These are phyloP conservation scores for Aegotheles bennettii DNA, from an alignment of 2,113 vertebrate genomes.

Conservation along the genomic window DNA sequence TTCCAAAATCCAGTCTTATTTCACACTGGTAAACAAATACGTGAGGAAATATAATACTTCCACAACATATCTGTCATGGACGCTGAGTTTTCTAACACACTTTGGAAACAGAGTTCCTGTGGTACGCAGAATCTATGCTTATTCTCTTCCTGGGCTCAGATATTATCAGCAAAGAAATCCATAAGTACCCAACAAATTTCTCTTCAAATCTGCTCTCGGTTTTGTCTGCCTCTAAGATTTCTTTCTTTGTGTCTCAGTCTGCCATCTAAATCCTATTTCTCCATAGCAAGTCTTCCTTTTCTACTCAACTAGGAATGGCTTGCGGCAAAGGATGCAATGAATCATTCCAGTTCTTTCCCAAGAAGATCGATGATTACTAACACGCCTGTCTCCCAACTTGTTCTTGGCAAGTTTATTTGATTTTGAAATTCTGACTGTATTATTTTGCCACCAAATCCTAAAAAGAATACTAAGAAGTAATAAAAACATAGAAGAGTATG, in stretches of 20 bases:
- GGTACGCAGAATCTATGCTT: background rate
- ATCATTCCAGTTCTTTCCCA: background rate
- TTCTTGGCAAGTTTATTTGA: background rate
- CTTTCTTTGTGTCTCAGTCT: background rate
- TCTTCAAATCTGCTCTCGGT: background rate
- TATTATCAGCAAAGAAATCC: background rate
- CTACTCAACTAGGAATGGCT: background rate
- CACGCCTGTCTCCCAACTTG: background rate
- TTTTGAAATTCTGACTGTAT: background rate
- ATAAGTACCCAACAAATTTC: background rate
- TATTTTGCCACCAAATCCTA: background rate
- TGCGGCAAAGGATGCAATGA: background rate
- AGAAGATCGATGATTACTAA: background rate
- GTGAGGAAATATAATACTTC: background rate
- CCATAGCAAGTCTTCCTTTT: background rate
- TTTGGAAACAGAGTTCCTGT: background rate
- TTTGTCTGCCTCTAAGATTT: background rate
- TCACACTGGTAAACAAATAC: background rate
- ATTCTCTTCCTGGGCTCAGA: background rate
- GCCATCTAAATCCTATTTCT: background rate
- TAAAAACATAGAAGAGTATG: background rate
- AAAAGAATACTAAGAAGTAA: background rate
- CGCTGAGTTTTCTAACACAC: background rate
- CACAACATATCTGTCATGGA: background rate
- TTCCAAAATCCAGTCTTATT: background rate